Base-by-base conservation (phyloP, 2,113 vertebrate genomes). In the Lophotis ruficrista region DNA sequence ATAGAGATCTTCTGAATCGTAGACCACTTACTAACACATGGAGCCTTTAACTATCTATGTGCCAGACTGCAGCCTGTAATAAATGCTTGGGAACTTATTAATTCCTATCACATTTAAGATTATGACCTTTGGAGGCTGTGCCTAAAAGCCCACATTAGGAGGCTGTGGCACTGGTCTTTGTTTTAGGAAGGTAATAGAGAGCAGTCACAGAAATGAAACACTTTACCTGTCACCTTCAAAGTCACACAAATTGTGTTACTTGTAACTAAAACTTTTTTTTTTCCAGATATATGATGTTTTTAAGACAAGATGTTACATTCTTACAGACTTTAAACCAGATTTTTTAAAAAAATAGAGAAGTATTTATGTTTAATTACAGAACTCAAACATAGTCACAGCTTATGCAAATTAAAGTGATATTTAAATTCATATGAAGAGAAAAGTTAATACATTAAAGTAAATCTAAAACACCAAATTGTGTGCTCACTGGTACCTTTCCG, bases 1-100 rank as follows among this genome's bases (percentile, higher is more conserved):
- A 94, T 30, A 95, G 84, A 97, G 79, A 96, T 96, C 65, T 78
- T 97, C 58, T 94, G 82, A 94, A 94, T 94, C 35, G n/a, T 65
- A 62, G 93, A 62, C 84, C 89, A 92, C 77, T 96, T 96, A 95
- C 51, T 93, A 95, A 83, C 65, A 85, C 79, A 89, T 65, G 69
- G 86, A 93, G 77, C 28, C 41, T 84, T 93, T 96, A 96, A 96
- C 90, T 83, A 7, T 51, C 10, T 37, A 2, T 33, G 43, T 83
- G 56, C 94, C 77, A n/a, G 75, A 43, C 23, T 54, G 48, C 47
- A 94, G 41, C 47, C 50, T 72, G n/a, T 50, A 37, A 37, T 15
- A 68, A 70, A 51, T 47, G 23, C 4, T 78, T 58, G 6, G 33
- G 7, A 28, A 70, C 70, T 7, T 64, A n/a, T 86, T 45, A 24